Evolutionary conservation across 2,113 vertebrate genomes (phyloP).

Genomic region (Callocephalon fimbriatum): DNA sequence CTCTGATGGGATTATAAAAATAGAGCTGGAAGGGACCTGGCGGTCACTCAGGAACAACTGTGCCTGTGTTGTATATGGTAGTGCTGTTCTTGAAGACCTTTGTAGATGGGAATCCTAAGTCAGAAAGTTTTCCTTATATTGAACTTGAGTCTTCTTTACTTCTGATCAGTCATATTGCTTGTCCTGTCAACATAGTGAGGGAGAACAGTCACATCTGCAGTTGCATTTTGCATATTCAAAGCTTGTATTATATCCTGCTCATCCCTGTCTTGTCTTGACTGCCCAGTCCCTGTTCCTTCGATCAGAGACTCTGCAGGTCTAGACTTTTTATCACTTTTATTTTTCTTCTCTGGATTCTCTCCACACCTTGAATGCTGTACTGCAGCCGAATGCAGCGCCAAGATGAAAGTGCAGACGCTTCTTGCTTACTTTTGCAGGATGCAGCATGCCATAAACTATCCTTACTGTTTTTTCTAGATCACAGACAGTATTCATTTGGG

Average conservation of each 20-base stretch:
- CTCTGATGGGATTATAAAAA: constrained; percentile 24
- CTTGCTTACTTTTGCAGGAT: not conserved
- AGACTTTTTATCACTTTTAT: not conserved
- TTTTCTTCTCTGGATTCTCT: not conserved
- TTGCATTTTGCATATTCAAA: not conserved
- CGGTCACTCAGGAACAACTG: not conserved
- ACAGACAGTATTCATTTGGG: not conserved
- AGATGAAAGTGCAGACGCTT: not conserved
- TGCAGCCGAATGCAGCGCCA: not conserved
- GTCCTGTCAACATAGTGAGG: not conserved
- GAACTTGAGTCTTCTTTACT: not conserved
- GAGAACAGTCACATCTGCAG: not conserved
- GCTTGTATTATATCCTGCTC: not conserved
- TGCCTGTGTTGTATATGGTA: not conserved
- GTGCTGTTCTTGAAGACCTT: not conserved
- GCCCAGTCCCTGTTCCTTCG: not conserved
- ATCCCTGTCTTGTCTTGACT: not conserved
- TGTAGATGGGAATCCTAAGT: not conserved
- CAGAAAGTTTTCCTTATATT: not conserved
- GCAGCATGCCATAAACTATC: not conserved
- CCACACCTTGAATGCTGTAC: not conserved
- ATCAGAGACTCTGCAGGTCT: not conserved
- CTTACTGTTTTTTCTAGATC: not conserved
- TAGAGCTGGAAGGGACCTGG: not conserved
- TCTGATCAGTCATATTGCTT: not conserved